Evolutionary conservation across 2,888 invertebrate species (phyloP).

Genomic region (Brachylomia viminalis): DNA sequence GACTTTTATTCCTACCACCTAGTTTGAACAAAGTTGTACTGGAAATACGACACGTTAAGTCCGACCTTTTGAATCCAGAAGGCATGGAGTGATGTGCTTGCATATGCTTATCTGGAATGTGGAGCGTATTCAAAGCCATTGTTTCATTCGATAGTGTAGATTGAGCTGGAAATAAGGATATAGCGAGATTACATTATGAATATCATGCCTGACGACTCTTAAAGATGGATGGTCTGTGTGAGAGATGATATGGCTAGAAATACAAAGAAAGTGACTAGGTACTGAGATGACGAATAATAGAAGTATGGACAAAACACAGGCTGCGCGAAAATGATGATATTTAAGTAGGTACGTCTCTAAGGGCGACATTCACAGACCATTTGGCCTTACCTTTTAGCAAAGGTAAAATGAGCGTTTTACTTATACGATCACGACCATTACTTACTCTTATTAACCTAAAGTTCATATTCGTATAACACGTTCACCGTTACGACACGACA

Average conservation of each 20-base stretch:
- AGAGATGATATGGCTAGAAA: background rate
- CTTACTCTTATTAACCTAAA: background rate
- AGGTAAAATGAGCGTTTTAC: background rate
- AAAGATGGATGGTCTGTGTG: background rate
- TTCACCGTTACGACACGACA: too few relatives aligned
- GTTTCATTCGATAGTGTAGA: conserved; percentile 70
- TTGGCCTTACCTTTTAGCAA: background rate
- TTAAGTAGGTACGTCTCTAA: background rate
- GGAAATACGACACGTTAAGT: conserved; percentile 79
- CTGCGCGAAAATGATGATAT: too few relatives aligned
- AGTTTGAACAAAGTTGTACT: conserved; percentile 80
- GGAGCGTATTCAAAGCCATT: conserved; percentile 68
- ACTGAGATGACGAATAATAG: background rate
- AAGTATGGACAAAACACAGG: background rate
- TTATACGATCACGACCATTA: background rate
- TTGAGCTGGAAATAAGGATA: conserved; percentile 68
- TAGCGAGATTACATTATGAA: conserved; percentile 1
- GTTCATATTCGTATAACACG: background rate
- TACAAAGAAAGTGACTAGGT: too few relatives aligned
- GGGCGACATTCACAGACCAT: background rate
- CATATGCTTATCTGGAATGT: conserved; percentile 58
- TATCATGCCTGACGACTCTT: background rate
- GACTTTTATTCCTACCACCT: conserved; percentile 78
- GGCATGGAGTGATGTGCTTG: conserved; percentile 50
- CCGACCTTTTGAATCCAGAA: conserved; percentile 76